Percentiles rank a stretch among this genome's conserved stretches.
These are phyloP conservation scores for Idaea biselata DNA, from an alignment of 2,888 invertebrate species.

Conservation along the genomic window DNA sequence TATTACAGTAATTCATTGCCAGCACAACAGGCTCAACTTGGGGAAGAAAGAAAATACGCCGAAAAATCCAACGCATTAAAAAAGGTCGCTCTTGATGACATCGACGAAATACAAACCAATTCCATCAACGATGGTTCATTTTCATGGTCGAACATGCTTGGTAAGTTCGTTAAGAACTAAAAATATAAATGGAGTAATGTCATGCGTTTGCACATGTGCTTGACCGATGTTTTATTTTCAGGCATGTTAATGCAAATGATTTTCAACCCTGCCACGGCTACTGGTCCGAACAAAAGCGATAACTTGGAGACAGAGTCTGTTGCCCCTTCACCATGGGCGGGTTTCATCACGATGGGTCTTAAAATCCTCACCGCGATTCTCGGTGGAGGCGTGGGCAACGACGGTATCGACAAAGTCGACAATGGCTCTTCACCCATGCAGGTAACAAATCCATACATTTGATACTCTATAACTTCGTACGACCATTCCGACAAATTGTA, in stretches of 20 bases:
- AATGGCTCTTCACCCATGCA: slow-evolving; percentile 93
- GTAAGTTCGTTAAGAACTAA: slow-evolving; percentile 47
- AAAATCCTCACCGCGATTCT: slow-evolving; percentile 92
- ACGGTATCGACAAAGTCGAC: slow-evolving; percentile 95
- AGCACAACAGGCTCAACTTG: slow-evolving; percentile 58
- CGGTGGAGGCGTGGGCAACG: slow-evolving; percentile 87
- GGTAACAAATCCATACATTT: slow-evolving; percentile 73
- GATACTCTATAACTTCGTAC: slow-evolving; percentile 8
- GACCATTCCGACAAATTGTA: slow-evolving; percentile 21
- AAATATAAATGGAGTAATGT: background rate
- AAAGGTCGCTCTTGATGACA: slow-evolving; percentile 90
- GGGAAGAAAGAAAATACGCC: slow-evolving; percentile 89
- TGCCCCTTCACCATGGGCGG: slow-evolving; percentile 92
- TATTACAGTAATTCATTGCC: slow-evolving; percentile 74
- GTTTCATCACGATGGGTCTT: slow-evolving; percentile 91
- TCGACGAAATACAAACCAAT: slow-evolving; percentile 90
- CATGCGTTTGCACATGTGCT: background rate
- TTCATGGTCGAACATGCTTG: slow-evolving; percentile 93
- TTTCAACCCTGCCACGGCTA: slow-evolving; percentile 83
- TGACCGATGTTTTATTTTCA: slow-evolving; percentile 20
- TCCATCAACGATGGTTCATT: slow-evolving; percentile 89
- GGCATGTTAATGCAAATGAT: slow-evolving; percentile 93
- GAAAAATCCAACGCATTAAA: slow-evolving; percentile 94
- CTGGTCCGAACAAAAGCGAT: slow-evolving; percentile 91
- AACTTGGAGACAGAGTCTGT: slow-evolving; percentile 84